Evolutionary conservation across 2,797 vertebrate genomes (phyloP).

Genomic region (Gouania willdenowi): DNA sequence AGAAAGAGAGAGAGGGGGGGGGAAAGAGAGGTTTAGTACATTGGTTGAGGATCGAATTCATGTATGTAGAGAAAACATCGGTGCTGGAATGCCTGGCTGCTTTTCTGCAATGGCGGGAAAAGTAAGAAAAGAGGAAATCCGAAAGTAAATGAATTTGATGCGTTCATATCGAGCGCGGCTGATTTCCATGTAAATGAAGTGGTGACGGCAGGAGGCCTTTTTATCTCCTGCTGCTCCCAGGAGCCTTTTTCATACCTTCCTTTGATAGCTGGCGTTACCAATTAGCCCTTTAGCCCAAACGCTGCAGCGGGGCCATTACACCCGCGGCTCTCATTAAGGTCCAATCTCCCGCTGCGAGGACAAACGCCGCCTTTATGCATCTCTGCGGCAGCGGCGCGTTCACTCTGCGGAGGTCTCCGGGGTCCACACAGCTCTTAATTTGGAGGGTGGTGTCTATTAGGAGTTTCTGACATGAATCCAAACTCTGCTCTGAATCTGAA

Average conservation of each 20-base stretch:
- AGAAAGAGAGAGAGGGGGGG: conserved; percentile 49
- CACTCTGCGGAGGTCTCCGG: conserved; percentile 50
- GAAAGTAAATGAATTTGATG: conserved; percentile 78
- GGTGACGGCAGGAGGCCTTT: conserved; percentile 34
- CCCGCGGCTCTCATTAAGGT: conserved; percentile 69
- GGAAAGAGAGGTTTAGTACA: conserved; percentile 37
- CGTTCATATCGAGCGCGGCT: conserved; percentile 73
- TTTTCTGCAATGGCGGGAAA: conserved; percentile 40
- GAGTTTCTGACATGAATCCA: conserved; percentile 54
- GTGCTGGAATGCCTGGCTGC: conserved; percentile 52
- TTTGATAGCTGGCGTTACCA: conserved; percentile 72
- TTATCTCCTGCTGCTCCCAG: conserved; percentile 53
- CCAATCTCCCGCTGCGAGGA: conserved; percentile 65
- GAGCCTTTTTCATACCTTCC: conserved; percentile 63
- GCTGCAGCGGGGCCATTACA: conserved; percentile 56
- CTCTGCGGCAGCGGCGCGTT: conserved; percentile 51
- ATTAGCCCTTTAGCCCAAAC: conserved; percentile 61
- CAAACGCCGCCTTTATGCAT: conserved; percentile 72
- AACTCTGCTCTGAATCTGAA: conserved; percentile 42
- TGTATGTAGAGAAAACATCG: conserved; percentile 63
- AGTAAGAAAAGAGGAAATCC: conserved; percentile 54
- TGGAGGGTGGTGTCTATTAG: conserved; percentile 61
- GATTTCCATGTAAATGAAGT: conserved; percentile 79
- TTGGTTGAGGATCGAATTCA: conserved; percentile 59
- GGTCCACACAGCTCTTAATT: conserved; percentile 62